Evolutionary conservation across 2,888 invertebrate species (phyloP).

Genomic region (Eubasilissa splendida): DNA sequence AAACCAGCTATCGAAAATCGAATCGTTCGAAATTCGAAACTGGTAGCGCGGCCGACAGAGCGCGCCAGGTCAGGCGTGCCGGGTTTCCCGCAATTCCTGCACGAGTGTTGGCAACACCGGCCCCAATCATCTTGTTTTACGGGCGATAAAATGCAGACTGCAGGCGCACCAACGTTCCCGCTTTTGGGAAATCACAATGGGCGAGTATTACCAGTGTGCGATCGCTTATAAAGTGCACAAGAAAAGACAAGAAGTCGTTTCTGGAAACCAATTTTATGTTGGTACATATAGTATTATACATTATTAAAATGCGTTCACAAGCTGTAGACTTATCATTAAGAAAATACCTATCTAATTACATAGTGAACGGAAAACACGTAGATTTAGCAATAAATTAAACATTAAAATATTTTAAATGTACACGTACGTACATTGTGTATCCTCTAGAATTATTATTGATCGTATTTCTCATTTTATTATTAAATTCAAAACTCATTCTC

Average conservation of each 20-base stretch:
- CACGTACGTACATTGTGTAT: too few species aligned
- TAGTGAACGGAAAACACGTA: too few species aligned
- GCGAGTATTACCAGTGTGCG: background rate
- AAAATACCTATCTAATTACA: too few species aligned
- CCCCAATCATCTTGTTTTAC: conserved; percentile 42
- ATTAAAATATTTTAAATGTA: too few species aligned
- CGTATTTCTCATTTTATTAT: too few species aligned
- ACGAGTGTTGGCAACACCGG: conserved; percentile 13
- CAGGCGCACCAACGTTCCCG: conserved; percentile 1
- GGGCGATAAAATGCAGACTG: conserved; percentile 40
- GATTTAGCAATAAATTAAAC: too few species aligned
- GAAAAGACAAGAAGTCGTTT: background rate
- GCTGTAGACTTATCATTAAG: too few species aligned
- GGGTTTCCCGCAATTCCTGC: background rate
- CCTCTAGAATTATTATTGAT: too few species aligned
- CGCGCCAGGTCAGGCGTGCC: background rate
- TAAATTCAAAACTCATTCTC: too few species aligned
- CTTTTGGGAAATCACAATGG: conserved; percentile 10
- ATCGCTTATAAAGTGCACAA: background rate
- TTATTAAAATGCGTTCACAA: too few species aligned
- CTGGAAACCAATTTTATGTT: background rate
- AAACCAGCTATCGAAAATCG: conserved; percentile 28
- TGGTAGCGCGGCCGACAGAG: background rate
- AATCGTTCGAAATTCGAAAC: conserved; percentile 39
- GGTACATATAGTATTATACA: too few species aligned